phyloP scores from a whole-genome alignment of 2,113 vertebrate genomes.

The Siniperca chuatsi region DNA sequence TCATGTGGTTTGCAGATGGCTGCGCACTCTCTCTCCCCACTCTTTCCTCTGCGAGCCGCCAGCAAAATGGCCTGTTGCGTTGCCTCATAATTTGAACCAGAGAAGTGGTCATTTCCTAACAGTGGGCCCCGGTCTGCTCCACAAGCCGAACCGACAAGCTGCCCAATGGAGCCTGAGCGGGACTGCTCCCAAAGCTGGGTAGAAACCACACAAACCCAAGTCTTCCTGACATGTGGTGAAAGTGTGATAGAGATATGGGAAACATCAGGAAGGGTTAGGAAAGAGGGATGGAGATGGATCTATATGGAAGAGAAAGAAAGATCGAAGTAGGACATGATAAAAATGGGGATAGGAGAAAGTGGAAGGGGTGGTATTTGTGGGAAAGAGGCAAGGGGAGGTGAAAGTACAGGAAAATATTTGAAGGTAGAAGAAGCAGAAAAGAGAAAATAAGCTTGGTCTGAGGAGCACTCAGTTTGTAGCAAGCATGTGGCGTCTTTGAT shows the following conservation, averaged over 20 bases:
- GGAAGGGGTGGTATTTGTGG: conserved; percentile 28
- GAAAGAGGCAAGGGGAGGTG: conserved; percentile 46
- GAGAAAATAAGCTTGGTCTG: conserved; percentile 58
- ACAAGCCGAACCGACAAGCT: conserved; percentile 55
- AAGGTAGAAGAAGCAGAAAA: conserved; percentile 59
- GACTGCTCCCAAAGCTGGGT: conserved; percentile 61
- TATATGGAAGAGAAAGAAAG: conserved; percentile 39
- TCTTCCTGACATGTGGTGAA: conserved; percentile 75
- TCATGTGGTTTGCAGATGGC: conserved; percentile 83
- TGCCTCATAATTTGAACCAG: conserved; percentile 87
- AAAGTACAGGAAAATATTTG: conserved; percentile 49
- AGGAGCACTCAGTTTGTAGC: conserved; percentile 45
- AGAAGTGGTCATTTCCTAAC: conserved; percentile 75
- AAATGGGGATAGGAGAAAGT: conserved; percentile 40
- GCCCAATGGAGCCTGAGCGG: conserved; percentile 50
- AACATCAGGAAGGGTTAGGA: conserved; percentile 46
- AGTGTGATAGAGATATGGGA: conserved; percentile 67
- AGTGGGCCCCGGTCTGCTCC: conserved; percentile 54
- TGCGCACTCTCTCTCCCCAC: conserved; percentile 53
- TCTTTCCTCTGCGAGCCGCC: conserved; percentile 61
- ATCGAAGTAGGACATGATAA: conserved; percentile 28
- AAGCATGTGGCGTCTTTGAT: conserved; percentile 79
- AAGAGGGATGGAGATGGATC: conserved; percentile 33
- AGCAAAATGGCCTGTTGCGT: conserved; percentile 74
- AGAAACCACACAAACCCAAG: conserved; percentile 66